Base-by-base conservation (phyloP, 2,888 invertebrate species). In the Papilio elwesi region DNA sequence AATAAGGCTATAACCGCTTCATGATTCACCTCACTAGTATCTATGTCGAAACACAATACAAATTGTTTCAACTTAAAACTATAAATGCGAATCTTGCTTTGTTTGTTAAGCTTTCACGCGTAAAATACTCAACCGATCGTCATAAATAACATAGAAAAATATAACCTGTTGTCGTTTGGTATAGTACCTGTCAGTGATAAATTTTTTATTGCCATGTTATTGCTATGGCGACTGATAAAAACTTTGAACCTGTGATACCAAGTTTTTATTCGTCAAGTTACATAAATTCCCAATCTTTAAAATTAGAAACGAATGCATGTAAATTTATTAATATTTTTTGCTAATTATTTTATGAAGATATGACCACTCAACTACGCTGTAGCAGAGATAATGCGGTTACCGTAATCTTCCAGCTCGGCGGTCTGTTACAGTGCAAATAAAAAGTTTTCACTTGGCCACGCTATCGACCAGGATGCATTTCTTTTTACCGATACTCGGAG, bases 401-500 rank as follows among this genome's bases (percentile, higher is more conserved):
- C 68, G 68, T 69, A 62, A 38, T 16, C 13, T 26, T 49, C 16
- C 9, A 36, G 26, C 49, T 64, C 48, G 26, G n/a, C 15, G 47
- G 64, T 57, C 47, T 65, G 49, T 65, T 55, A 55, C 16, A 15
- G 68, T n/a, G 38, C 49, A 16, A 36, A 43, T 68, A 55, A 68
- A 57, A 63, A 49, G n/a, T 16, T 16, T 55, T 63, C 63, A 68
- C 47, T 12, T 36, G n/a, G 38, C 64, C 43, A 57, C 43, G 52
- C 26, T 64, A 65, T 73, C 69, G 59, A 59, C 15, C 65, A 69
- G 73, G 73, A 69, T 73, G 69, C 51, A 64, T 68, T 73, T 68
- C 73, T 73, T 73, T 73, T 73, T 69, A 69, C 15, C 59, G 43
- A 38, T 16, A 59, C 65, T 65, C 36, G 38, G n/a, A 64, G 69